Base-by-base conservation (phyloP, 2,113 vertebrate genomes). In the Paratilapia polleni region DNA sequence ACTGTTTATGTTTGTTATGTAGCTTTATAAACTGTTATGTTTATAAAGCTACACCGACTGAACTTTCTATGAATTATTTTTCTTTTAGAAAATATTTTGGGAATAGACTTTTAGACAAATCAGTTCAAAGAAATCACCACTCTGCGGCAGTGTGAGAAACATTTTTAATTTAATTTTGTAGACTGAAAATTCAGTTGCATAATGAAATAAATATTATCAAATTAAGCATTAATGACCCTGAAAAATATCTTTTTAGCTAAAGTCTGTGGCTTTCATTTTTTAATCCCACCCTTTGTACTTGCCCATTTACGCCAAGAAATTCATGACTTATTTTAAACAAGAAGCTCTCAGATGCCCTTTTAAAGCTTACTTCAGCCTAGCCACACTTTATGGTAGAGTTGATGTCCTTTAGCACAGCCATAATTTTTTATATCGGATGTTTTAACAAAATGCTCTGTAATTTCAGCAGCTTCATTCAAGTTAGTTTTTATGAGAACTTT, bases 401-500 rank as follows among this genome's bases (percentile, higher is more conserved):
- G 52, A 68, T 13, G 5, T 26, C 14, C 36, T 62, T 80, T 28
- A 5, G 47, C 20, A 43, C 63, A 84, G 8, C 5, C 24, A 26
- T 43, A 3, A 22, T 73, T 36, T n/a, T 62, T 24, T 52, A 19
- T n/a, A 15, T 4, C 9, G 4, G 10, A 36, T 74, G 38, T 76
- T 86, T 82, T 11, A 63, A 56, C 31, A 24, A 14, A 77, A 41
- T 49, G 20, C 26, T 52, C n/a, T 19, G 17, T 58, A 22, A 81
- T 77, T 64, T 83, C n/a, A 76, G 38, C 15, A 0, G 19, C 24
- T 83, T 38, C 9, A 58, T 26, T 77, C n/a, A 43, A 14, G 24
- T 36, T 15, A 41, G 26, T 36, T 81, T n/a, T 86, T 76, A 56
- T 20, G 62, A 62, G 62, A 77, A 49, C 47, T 57, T 77, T 76